Evolutionary conservation across 2,797 vertebrate species (phyloP).

Genomic region (Staurois parvus): DNA sequence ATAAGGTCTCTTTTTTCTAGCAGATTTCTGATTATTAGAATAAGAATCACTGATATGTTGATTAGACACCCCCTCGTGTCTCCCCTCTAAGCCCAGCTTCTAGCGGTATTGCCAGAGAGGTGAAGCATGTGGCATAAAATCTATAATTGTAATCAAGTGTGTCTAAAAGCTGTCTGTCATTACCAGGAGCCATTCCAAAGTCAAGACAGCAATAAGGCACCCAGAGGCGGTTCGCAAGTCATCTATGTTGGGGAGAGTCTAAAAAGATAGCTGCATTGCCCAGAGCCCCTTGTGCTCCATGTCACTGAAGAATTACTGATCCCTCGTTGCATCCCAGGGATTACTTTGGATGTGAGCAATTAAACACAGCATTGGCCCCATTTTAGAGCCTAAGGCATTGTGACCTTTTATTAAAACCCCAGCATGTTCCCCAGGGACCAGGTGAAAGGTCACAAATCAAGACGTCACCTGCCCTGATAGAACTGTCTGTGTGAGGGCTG

Average conservation of each 20-base stretch:
- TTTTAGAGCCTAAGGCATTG: constrained; percentile 4
- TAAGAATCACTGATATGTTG: constrained; percentile 58
- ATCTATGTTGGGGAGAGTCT: constrained; percentile 22
- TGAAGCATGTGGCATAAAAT: constrained; percentile 62
- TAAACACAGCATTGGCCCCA: constrained; percentile 22
- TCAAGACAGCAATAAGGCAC: constrained; percentile 59
- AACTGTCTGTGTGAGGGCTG: neutral
- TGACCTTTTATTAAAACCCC: constrained; percentile 50
- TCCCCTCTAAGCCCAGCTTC: constrained; percentile 44
- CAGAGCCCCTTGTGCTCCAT: neutral
- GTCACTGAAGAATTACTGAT: constrained; percentile 18
- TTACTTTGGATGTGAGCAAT: constrained; percentile 23
- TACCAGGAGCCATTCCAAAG: constrained; percentile 56
- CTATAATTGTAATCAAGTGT: constrained; percentile 64
- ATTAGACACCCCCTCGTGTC: constrained; percentile 45
- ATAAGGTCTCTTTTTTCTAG: constrained; percentile 27
- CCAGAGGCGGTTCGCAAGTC: constrained; percentile 36
- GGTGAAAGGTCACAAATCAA: constrained; percentile 59
- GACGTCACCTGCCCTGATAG: constrained; percentile 39
- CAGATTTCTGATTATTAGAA: constrained; percentile 56
- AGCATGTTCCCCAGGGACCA: constrained; percentile 33
- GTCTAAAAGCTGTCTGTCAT: constrained; percentile 63
- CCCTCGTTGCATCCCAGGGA: constrained; percentile 16
- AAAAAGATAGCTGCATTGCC: neutral
- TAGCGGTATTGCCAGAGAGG: constrained; percentile 53